Conservation (phyloP, 1,140 invertebrate species). For the Nilaparvata lugens region DNA sequence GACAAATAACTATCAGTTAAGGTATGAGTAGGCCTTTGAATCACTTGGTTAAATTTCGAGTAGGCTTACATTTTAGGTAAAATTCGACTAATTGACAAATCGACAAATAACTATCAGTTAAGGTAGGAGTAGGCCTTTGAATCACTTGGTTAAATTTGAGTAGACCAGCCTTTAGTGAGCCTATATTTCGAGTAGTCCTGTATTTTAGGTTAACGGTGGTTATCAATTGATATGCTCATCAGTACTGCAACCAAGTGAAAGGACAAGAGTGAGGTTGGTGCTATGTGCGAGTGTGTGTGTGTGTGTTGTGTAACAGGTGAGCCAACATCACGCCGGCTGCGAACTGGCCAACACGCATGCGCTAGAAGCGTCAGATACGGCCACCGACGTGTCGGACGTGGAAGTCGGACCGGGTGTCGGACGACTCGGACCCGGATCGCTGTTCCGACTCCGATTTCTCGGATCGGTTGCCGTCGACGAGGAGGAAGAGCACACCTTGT, state of each 20-base stretch:
- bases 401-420: slow-evolving; percentile 11
- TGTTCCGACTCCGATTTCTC: slow-evolving; percentile 72
- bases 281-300: slow-evolving; percentile 17
- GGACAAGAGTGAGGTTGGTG: not conserved
- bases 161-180: too few species aligned
- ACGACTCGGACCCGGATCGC: slow-evolving; percentile 48
- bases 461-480: slow-evolving; percentile 78
- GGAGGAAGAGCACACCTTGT: slow-evolving; percentile 50
- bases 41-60: too few species aligned
- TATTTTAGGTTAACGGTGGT: too few species aligned
- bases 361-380: slow-evolving; percentile 26
- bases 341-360: slow-evolving; percentile 33
- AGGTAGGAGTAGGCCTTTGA: too few species aligned
- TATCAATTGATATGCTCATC: too few species aligned
- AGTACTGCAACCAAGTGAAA: not conserved
- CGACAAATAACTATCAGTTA: too few species aligned
- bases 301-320: slow-evolving; percentile 15
- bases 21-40: too few species aligned
- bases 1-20: too few species aligned
- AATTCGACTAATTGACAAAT: too few species aligned
- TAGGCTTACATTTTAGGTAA: too few species aligned
- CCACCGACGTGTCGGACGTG: slow-evolving; percentile 35
- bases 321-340: slow-evolving; percentile 32
- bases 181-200: too few species aligned
- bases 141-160: too few species aligned